Evolutionary conservation across 2,888 invertebrate genomes (phyloP).

Genomic region (Tenodera sinensis): DNA sequence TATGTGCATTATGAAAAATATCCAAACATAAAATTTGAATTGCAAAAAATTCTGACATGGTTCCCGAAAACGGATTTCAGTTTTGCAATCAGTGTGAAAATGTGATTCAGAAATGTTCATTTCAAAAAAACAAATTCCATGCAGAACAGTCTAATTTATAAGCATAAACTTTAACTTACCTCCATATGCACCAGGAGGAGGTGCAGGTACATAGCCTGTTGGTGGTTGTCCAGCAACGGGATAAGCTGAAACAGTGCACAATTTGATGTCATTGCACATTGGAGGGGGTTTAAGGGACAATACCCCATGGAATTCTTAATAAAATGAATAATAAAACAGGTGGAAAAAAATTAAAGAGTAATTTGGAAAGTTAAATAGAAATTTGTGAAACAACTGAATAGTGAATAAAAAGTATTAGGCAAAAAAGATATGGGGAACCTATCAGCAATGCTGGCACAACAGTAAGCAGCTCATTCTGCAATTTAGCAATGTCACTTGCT

Average conservation of each 20-base stretch:
- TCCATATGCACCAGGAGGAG: slow-evolving; percentile 53
- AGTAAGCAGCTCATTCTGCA: background rate
- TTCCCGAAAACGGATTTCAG: too few relatives aligned
- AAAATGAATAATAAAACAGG: background rate
- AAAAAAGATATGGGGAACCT: background rate
- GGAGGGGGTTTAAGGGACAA: background rate
- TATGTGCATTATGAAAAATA: too few relatives aligned
- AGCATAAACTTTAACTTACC: slow-evolving; percentile 38
- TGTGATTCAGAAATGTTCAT: too few relatives aligned
- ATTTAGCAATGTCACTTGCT: background rate
- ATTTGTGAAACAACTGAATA: background rate
- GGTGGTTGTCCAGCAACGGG: slow-evolving; percentile 45
- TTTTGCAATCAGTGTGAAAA: too few relatives aligned
- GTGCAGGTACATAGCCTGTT: slow-evolving; percentile 56
- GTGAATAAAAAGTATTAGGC: background rate
- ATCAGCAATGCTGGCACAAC: background rate
- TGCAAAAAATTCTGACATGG: too few relatives aligned
- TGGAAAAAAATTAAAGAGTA: background rate
- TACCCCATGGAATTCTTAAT: background rate
- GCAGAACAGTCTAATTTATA: too few relatives aligned
- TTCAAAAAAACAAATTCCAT: too few relatives aligned
- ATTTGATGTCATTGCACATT: background rate
- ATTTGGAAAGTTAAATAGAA: background rate
- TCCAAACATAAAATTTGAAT: too few relatives aligned
- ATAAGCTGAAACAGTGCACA: slow-evolving; percentile 31